phyloP scores from a whole-genome alignment of 1,140 invertebrate genomes.

The Trichonephila clavata region DNA sequence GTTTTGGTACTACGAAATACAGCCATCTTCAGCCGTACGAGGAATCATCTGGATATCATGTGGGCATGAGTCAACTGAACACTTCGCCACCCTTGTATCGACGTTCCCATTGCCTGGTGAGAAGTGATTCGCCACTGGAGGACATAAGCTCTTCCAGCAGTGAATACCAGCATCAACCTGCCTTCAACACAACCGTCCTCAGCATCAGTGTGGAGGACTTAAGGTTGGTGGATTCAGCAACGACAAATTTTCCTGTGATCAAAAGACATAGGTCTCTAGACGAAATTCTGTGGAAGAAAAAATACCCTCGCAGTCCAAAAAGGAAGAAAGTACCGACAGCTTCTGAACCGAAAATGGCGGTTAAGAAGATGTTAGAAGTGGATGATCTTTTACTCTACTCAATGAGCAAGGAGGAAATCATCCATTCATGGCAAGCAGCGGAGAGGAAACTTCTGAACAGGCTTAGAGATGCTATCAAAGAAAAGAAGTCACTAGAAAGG shows the following conservation, averaged over 20 bases:
- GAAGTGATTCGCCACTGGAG: neutral
- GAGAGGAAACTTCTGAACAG: constrained; percentile 86
- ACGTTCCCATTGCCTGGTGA: neutral
- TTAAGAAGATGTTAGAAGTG: constrained; percentile 32
- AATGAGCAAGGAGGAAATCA: constrained; percentile 86
- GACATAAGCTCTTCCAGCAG: neutral
- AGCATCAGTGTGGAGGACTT: constrained; percentile 72
- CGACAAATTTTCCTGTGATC: neutral
- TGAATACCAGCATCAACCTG: constrained; percentile 33
- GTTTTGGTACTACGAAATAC: constrained; percentile 36
- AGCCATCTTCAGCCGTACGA: constrained; percentile 54
- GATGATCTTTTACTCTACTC: constrained; percentile 77
- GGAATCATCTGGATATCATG: neutral
- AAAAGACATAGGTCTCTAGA: constrained; percentile 52
- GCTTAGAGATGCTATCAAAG: constrained; percentile 85
- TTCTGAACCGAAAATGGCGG: constrained; percentile 61
- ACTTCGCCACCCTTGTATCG: neutral
- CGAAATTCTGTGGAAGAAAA: constrained; percentile 56
- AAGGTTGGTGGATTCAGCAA: constrained; percentile 31
- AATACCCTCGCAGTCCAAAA: neutral
- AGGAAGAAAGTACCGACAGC: constrained; percentile 35
- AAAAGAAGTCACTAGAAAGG: constrained; percentile 83
- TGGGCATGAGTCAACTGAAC: too few relatives aligned
- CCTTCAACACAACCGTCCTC: constrained; percentile 65
- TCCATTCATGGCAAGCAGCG: constrained; percentile 87